These are phyloP conservation scores for Drosophila falleni DNA, from an alignment of 2,888 invertebrate species.

Conservation along the genomic window DNA sequence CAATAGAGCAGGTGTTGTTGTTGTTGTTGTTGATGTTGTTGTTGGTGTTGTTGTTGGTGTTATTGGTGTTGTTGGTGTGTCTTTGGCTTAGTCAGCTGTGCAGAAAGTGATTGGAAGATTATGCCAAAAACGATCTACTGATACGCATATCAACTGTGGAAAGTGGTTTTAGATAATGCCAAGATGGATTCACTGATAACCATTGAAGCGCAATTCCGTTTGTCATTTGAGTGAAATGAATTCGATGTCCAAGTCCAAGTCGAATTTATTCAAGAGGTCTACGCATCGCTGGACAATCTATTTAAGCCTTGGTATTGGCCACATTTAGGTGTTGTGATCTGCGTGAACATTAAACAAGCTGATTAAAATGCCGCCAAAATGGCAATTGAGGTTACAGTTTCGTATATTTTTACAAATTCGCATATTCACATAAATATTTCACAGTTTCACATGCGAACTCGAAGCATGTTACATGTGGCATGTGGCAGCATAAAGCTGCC, in stretches of 20 bases:
- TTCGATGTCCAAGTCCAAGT: neutral
- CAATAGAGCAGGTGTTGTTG: conserved; percentile 5
- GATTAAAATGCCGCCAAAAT: conserved; percentile 39
- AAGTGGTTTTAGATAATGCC: conserved; percentile 1
- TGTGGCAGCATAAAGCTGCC: conserved; percentile 22
- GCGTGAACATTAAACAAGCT: conserved; percentile 6
- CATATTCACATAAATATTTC: neutral
- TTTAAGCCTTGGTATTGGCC: conserved; percentile 10
- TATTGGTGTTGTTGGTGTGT: neutral
- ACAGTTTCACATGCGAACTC: conserved; percentile 5
- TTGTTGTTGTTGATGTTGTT: neutral
- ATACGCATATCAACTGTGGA: neutral
- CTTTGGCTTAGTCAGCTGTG: conserved; percentile 20
- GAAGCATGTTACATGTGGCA: conserved; percentile 18
- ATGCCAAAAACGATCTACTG: conserved; percentile 6
- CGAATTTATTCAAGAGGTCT: too few species aligned
- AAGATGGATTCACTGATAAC: neutral
- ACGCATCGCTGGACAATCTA: conserved; percentile 12
- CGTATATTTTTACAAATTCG: neutral
- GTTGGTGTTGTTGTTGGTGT: neutral
- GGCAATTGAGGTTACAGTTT: conserved; percentile 30
- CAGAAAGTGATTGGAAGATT: conserved; percentile 14
- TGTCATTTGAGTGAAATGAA: neutral
- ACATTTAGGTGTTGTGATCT: conserved; percentile 21
- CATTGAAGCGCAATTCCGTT: conserved; percentile 15